Evolutionary conservation across 2,888 invertebrate genomes (phyloP), one percentile per base, ranked within the genome.

Genomic region (Drosophila sordidapex): DNA sequence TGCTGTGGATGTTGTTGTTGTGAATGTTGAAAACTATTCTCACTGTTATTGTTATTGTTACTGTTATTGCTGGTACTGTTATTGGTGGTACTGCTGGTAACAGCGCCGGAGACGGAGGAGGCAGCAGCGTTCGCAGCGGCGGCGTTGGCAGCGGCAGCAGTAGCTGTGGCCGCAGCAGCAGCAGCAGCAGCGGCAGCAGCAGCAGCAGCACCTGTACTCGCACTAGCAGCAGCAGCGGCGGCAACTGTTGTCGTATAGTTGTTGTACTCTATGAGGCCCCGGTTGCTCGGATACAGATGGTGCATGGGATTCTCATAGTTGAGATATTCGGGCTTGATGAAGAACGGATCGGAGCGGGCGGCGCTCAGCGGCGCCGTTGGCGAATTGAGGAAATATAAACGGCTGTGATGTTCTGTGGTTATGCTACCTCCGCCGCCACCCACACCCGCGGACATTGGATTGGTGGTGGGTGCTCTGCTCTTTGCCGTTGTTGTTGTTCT

Each of bases 381-480:
- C 81, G 91, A 91, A 71, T 91, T 91, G 65, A 91, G 90, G 81
- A 91, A 91, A 85, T 91, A 91, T 66, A 91, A 88, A 74, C 91
- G 91, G 87, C 91, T 91, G 70, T 91, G 91, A 81, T 91, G 92
- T 88, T 92, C 91, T 89, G 92, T 91, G 83, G 90, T 91, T 83
- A 91, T 91, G 90, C 91, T 91, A 82, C 91, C 92, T 91, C 91
- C 91, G 91, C 91, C 91, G 90, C 91, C 92, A 85, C 92, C 91
- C 90, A 91, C 91, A 87, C 91, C 91, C 84, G 91, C 90, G 91
- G 91, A 91, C 91, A 91, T 91, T 87, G 90, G 90, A 90, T 82
- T 72, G 80, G 57, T 40, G 40, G 51, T 29, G 51, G 49, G 25
- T 46, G 46, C 46, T 46, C 46, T 46, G 25, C 46, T 46, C 27